These are phyloP conservation scores for Ceratina australensis DNA, from an alignment of 1,140 invertebrate species.

Conservation along the genomic window DNA sequence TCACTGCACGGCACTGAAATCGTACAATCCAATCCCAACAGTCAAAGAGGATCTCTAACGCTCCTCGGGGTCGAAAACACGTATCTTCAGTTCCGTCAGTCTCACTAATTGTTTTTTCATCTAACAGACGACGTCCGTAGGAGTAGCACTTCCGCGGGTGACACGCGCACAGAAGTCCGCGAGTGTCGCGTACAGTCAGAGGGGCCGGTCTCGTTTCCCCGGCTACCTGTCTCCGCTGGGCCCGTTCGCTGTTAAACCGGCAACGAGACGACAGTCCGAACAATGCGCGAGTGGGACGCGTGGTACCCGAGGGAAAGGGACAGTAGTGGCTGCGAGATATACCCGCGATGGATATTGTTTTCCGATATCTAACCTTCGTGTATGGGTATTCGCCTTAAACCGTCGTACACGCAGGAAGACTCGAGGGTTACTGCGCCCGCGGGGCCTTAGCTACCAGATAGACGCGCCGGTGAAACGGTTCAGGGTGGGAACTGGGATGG, in stretches of 20 bases:
- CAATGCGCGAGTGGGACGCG: neutral
- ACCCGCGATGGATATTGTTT: constrained; percentile 73
- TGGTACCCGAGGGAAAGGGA: neutral
- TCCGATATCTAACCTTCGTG: constrained; percentile 71
- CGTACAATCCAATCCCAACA: neutral
- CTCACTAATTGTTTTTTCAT: too few relatives aligned
- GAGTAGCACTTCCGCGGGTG: neutral
- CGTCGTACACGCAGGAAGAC: constrained; percentile 77
- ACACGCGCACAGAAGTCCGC: constrained; percentile 13
- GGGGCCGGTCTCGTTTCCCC: neutral
- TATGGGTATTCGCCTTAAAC: constrained; percentile 71
- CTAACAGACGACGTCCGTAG: too few relatives aligned
- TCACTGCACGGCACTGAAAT: constrained; percentile 1
- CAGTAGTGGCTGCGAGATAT: constrained; percentile 46
- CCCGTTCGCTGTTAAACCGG: neutral
- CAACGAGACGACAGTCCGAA: neutral
- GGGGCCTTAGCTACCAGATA: constrained; percentile 79
- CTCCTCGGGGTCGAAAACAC: too few relatives aligned
- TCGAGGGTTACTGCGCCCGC: constrained; percentile 80
- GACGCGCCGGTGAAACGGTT: constrained; percentile 52
- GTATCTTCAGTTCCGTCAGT: too few relatives aligned
- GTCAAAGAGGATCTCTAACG: too few relatives aligned
- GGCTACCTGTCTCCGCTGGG: constrained; percentile 35
- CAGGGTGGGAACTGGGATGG: constrained; percentile 65
- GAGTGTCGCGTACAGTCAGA: constrained; percentile 31